Conservation (phyloP, 2,797 vertebrate genomes). For the Tamandua tetradactyla region DNA sequence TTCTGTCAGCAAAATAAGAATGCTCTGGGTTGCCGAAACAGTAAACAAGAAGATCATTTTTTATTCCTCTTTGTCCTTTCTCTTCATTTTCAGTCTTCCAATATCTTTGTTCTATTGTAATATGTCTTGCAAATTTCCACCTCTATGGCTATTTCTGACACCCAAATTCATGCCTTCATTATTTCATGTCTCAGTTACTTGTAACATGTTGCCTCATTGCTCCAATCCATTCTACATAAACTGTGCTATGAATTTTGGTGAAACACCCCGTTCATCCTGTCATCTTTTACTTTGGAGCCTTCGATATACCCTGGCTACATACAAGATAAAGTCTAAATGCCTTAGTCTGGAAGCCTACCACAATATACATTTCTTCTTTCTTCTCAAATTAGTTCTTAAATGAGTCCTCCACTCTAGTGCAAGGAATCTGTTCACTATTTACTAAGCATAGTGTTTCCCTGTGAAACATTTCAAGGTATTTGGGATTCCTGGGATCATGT, state of each 20-base stretch:
- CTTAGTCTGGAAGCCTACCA: too few species aligned
- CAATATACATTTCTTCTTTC: too few species aligned
- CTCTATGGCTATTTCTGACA: background rate
- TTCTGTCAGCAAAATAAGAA: background rate
- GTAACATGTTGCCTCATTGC: too few species aligned
- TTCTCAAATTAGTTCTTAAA: too few species aligned
- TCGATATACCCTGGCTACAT: background rate
- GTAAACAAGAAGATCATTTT: background rate
- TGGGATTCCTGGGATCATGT: background rate
- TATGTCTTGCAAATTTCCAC: background rate
- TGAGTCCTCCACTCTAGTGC: too few species aligned
- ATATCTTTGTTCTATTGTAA: too few species aligned
- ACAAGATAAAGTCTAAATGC: too few species aligned
- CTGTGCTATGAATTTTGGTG: background rate
- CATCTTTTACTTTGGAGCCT: background rate
- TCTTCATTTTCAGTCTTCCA: background rate
- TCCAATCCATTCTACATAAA: background rate
- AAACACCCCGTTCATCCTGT: background rate
- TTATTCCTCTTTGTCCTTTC: background rate
- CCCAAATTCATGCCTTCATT: background rate
- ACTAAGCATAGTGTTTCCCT: background rate
- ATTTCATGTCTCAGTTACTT: background rate
- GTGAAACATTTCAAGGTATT: slow-evolving; percentile 10
- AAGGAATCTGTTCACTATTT: background rate
- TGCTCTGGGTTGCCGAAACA: background rate